Conservation (phyloP, 2,797 vertebrate species). For the Emys orbicularis region DNA sequence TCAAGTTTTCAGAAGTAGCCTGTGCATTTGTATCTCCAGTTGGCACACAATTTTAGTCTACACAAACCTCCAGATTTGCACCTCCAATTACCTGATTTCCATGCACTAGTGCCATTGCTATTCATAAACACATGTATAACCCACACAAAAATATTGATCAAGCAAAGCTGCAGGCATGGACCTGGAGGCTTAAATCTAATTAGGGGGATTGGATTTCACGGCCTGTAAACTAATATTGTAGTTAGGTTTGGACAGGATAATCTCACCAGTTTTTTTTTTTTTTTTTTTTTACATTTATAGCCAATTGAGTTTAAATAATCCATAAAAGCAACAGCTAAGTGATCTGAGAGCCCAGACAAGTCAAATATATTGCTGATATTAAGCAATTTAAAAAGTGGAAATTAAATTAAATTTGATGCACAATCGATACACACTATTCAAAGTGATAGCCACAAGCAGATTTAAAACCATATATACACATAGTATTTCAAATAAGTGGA, state of each 20-base stretch:
- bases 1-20: no score
- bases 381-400: background rate
- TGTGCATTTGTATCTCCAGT: no score
- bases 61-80: no score
- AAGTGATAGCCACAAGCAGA: background rate
- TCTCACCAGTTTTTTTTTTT: background rate
- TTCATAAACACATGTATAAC: no score
- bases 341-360: background rate
- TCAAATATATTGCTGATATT: background rate
- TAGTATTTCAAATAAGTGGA: background rate
- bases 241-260: background rate
- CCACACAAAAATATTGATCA: no score
- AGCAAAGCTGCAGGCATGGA: no score
- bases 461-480: background rate
- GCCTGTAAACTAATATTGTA: background rate
- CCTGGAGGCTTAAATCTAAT: background rate
- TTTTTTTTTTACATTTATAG: background rate
- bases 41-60: no score
- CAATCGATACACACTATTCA: background rate
- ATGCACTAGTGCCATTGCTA: no score
- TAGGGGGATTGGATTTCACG: background rate
- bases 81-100: no score
- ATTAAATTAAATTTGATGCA: background rate
- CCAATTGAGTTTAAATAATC: background rate
- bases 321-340: background rate